Evolutionary conservation across 2,113 vertebrate genomes (phyloP).

Genomic region (Boulengeromyrus knoepffleri): DNA sequence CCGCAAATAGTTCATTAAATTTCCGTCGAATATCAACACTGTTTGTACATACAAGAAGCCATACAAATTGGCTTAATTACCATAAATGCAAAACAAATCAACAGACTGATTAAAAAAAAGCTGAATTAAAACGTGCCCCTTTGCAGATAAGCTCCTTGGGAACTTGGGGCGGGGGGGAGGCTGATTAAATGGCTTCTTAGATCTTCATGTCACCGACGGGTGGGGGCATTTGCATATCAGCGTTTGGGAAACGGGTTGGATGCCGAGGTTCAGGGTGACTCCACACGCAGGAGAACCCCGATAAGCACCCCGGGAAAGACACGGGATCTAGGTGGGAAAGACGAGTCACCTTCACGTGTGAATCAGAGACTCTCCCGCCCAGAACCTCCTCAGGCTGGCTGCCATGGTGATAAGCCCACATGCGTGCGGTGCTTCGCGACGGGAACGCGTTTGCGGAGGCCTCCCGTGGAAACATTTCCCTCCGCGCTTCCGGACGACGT

Average conservation of each 20-base stretch:
- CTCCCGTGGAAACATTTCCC: neutral
- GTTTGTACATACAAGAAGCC: slow-evolving; percentile 6
- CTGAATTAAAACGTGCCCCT: neutral
- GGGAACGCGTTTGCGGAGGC: neutral
- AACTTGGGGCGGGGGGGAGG: neutral
- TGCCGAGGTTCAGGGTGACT: neutral
- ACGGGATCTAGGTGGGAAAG: neutral
- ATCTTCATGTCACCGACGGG: neutral
- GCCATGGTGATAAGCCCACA: neutral
- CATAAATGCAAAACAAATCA: slow-evolving; percentile 8
- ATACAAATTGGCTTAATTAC: slow-evolving; percentile 12
- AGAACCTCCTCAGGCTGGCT: neutral
- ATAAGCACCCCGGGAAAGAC: neutral
- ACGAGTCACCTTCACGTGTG: slow-evolving; percentile 6
- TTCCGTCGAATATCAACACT: neutral
- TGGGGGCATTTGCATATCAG: slow-evolving; percentile 4
- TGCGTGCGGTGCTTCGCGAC: neutral
- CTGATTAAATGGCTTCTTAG: neutral
- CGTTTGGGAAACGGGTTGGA: neutral
- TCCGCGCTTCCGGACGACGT: neutral
- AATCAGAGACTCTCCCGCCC: slow-evolving; percentile 14
- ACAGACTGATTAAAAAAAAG: slow-evolving; percentile 8
- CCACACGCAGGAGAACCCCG: neutral
- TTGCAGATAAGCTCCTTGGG: slow-evolving; percentile 1
- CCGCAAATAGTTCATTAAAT: slow-evolving; percentile 3